phyloP scores from a whole-genome alignment of 2,113 vertebrate species.

The Plectropomus leopardus region DNA sequence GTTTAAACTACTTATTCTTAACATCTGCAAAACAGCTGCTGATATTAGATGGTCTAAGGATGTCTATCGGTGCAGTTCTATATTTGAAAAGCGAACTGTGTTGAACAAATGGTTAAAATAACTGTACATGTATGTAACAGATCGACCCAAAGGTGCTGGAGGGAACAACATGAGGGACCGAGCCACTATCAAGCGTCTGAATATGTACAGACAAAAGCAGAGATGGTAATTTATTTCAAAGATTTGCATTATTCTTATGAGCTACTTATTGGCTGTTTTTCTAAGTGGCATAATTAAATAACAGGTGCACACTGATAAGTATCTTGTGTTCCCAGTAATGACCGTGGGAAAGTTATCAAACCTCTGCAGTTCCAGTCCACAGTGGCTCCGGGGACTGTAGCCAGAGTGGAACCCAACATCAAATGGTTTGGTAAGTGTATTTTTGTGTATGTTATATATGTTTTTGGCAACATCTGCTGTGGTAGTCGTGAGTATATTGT shows the following conservation, averaged over 20 bases:
- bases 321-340: conserved; percentile 85
- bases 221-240: conserved; percentile 90
- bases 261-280: not conserved
- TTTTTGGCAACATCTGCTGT: not conserved
- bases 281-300: not conserved
- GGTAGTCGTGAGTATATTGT: not conserved
- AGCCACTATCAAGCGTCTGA: conserved; percentile 94
- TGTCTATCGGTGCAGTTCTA: not conserved
- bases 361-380: conserved; percentile 93
- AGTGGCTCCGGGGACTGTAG: conserved; percentile 92
- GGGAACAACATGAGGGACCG: conserved; percentile 95
- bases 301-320: not conserved
- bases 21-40: not conserved
- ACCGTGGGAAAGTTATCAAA: conserved; percentile 91
- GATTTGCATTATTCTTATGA: not conserved
- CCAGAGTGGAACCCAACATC: conserved; percentile 97
- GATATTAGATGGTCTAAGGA: not conserved
- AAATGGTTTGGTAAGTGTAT: conserved; percentile 96
- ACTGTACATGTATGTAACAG: conserved; percentile 73
- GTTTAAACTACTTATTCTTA: not conserved
- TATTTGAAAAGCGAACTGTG: not conserved
- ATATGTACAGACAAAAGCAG: conserved; percentile 98
- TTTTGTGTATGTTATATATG: not conserved
- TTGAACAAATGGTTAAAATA: not conserved
- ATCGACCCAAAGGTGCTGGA: conserved; percentile 91